Evolutionary conservation across 2,888 invertebrate genomes (phyloP), one percentile per base, ranked within the genome.

Genomic region (Tetragonisca angustula): DNA sequence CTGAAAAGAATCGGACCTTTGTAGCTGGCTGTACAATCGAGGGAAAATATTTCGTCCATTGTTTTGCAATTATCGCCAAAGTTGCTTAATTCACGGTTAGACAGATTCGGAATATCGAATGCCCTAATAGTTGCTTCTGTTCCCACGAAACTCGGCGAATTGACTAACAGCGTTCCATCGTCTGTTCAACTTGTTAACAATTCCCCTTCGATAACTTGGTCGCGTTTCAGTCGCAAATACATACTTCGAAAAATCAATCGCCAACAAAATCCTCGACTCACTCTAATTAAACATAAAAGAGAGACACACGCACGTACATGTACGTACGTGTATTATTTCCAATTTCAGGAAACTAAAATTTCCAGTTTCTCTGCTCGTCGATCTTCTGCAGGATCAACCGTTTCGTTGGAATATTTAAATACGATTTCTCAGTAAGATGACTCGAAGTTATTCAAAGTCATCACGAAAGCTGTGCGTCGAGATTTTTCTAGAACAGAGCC

Each of bases 161-260:
- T 6, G 65, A 65, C 32, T 65, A 65, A 65, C 36, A 65, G 65
- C n/a, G 21, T 43, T 65, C 15, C 65, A 36, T 65, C 65, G 21
- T n/a, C 36, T 4, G 43, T 36, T 21, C 6, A 65, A 65, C n/a
- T 65, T 76, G 52, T 43, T 62, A 79, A 52, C 76, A 36, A 52
- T 61, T 36, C 24, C 17, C 11, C 61, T 19, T 21, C 32, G 32
- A 32, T 19, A 19, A 27, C 27, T 17, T 19, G 43, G 43, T 43
- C 61, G 24, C 27, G 61, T 61, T 61, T 2, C 9, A 27, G 27
- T 27, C 19, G 19, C 19, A 27, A 61, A 61, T 32, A 1, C 61
- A 27, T 61, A 61, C 4, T 9, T 9, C 27, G 9, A 24, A 61
- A 61, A 27, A 27, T 27, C 27, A 59, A n/a, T n/a, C 13, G 13